These are phyloP conservation scores for Ceratitis capitata DNA, from an alignment of 1,140 invertebrate genomes.

Conservation along the genomic window DNA sequence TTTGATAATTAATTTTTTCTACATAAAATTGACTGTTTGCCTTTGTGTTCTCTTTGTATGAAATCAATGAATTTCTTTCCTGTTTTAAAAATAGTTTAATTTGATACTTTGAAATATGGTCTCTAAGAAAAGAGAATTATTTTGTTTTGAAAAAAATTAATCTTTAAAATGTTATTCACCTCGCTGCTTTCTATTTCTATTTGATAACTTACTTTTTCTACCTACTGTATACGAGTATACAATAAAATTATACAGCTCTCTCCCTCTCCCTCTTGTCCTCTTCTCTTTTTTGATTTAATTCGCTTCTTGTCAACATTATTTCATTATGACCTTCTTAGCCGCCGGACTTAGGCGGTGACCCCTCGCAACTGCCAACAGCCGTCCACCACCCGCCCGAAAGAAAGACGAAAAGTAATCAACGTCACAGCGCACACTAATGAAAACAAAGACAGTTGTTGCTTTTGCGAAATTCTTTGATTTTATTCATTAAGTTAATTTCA, in stretches of 20 bases:
- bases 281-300: neutral
- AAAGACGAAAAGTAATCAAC: neutral
- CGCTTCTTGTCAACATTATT: slow-evolving; percentile 1
- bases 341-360: neutral
- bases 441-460: neutral
- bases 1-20: too few species aligned
- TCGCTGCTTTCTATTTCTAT: too few species aligned
- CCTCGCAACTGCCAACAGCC: neutral
- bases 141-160: too few species aligned
- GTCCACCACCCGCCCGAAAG: too few species aligned
- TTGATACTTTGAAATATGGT: too few species aligned
- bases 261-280: neutral
- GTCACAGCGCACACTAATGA: neutral
- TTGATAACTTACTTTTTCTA: too few species aligned
- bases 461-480: neutral
- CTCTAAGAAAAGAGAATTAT: too few species aligned
- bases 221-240: neutral
- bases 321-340: slow-evolving; percentile 28
- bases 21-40: too few species aligned
- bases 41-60: too few species aligned
- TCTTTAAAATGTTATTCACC: too few species aligned
- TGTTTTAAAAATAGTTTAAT: too few species aligned
- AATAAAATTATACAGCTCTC: neutral
- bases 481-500: neutral
- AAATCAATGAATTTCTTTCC: too few species aligned